phyloP scores from a whole-genome alignment of 2,113 vertebrate genomes.

The Hystrix cristata region DNA sequence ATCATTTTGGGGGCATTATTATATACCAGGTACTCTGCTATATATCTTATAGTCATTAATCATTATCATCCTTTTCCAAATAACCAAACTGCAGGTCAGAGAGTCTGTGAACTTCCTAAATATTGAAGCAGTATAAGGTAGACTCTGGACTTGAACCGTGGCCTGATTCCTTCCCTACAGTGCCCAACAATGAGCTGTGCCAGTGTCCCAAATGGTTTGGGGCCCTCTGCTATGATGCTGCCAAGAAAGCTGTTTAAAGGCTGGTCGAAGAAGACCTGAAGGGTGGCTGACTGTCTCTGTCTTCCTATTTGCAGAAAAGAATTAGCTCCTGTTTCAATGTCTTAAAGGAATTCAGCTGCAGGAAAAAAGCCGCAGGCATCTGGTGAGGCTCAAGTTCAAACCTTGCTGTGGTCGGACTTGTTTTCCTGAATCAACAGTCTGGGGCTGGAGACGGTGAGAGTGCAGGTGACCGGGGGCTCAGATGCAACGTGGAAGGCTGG shows the following conservation, averaged over 20 bases:
- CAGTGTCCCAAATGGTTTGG: conserved; percentile 26
- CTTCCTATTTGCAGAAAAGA: background rate
- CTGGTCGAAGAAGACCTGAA: background rate
- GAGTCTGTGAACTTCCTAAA: conserved; percentile 33
- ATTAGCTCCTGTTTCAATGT: conserved; percentile 45
- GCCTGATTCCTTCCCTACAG: background rate
- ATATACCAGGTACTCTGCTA: background rate
- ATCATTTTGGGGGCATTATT: background rate
- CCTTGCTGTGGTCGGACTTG: background rate
- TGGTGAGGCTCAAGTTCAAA: conserved; percentile 32
- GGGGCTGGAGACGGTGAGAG: background rate
- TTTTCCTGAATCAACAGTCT: background rate
- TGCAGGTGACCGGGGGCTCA: background rate
- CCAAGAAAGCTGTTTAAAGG: background rate
- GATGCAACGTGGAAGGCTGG: background rate
- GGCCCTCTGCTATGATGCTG: background rate
- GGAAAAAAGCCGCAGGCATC: background rate
- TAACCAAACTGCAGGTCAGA: conserved; percentile 5
- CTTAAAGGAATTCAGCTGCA: background rate
- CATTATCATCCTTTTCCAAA: background rate
- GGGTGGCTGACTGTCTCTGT: background rate
- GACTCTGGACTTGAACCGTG: background rate
- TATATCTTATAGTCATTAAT: background rate
- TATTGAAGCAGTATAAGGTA: background rate
- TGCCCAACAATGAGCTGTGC: background rate